These are phyloP conservation scores for Bombus balteatus DNA, from an alignment of 1,140 invertebrate species.

Conservation along the genomic window DNA sequence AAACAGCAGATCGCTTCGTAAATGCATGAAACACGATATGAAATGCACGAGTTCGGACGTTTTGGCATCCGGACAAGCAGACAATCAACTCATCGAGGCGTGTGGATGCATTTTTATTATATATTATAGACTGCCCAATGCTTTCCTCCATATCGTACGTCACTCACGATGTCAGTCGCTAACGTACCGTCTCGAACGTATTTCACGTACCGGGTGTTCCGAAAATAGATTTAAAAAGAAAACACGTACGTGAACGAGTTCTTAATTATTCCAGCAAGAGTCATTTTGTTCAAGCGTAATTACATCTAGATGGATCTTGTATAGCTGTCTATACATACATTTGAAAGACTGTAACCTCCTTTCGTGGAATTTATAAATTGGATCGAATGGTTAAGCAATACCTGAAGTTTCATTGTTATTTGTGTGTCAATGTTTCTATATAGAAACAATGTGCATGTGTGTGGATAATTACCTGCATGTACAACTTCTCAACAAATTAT, in stretches of 20 bases:
- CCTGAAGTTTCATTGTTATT: not conserved
- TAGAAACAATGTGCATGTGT: not conserved
- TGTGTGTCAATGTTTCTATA: not conserved
- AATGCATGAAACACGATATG: conserved; percentile 80
- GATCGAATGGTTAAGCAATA: not conserved
- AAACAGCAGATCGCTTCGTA: conserved; percentile 72
- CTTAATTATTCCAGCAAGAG: not conserved
- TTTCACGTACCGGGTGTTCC: conserved; percentile 82
- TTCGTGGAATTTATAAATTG: no score
- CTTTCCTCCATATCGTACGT: conserved; percentile 82
- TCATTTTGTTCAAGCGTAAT: no score
- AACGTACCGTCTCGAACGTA: conserved; percentile 83
- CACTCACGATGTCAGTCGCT: conserved; percentile 83
- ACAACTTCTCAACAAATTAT: not conserved
- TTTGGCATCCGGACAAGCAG: conserved; percentile 83
- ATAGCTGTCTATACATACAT: no score
- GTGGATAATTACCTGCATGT: not conserved
- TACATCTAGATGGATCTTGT: no score
- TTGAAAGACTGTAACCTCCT: no score
- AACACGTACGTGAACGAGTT: not conserved
- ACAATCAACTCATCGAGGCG: conserved; percentile 83
- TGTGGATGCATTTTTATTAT: conserved; percentile 83
- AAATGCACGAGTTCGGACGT: conserved; percentile 83
- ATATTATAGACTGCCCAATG: conserved; percentile 82
- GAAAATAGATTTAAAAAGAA: conserved; percentile 55